Base-by-base conservation (phyloP, 2,113 vertebrate species). In the Holacanthus passer region DNA sequence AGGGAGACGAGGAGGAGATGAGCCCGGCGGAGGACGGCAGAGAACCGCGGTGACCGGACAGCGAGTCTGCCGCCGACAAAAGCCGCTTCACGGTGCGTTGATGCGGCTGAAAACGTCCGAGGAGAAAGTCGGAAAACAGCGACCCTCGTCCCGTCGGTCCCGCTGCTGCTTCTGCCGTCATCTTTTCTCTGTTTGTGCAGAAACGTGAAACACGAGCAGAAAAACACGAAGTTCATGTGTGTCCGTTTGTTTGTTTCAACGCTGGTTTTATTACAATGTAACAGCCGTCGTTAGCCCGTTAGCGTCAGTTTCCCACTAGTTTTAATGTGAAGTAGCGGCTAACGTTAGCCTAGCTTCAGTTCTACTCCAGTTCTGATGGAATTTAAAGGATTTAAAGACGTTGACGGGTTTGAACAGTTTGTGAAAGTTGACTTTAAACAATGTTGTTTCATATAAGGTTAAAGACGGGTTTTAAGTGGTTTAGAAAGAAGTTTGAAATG, bases 41-140 rank as follows among this genome's bases (percentile, higher is more conserved):
- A 77, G 84, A 5, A 60, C 22, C 55, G 56, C 88, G 87, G 86
- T 91, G 91, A 93, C 73, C 72, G 73, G 78, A 83, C 86, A 87
- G 73, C 71, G 74, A 86, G 66, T 24, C 35, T 68, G 35, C 69
- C 58, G 45, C 66, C 24, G 35, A 22, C 32, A 10, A 6, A 1
- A 50, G 14, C 67, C 39, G 52, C 45, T 67, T 77, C 58, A 37
- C 74, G 86, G 87, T 86, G 47, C 8, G 73, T 78, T 11, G 19
- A 4, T 24, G 13, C 17, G 12, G 67, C 53, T 32, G 32, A 53
- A 80, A 78, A 32, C 12, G 3, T 1, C 56, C 67, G 29, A 66
- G 35, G 31, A 84, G 56, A 24, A 22, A 31, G 45, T 53, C 50
- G 79, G 73, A 70, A 77, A 82, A 82, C 76, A 69, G 29, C 72